phyloP scores from a whole-genome alignment of 2,888 invertebrate genomes.

The Epicampocera succincta region DNA sequence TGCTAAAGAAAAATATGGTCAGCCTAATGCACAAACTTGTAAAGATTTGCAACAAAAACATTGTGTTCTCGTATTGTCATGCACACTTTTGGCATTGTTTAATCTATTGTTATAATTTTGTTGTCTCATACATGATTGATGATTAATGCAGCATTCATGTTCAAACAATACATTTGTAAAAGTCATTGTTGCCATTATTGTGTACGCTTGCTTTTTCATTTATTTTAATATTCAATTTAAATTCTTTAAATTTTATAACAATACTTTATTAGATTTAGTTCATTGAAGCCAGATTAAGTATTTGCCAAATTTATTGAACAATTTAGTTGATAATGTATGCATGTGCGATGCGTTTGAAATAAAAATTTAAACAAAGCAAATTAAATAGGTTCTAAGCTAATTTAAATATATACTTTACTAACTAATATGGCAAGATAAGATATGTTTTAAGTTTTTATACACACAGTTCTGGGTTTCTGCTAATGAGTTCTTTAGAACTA shows the following conservation, averaged over 20 bases:
- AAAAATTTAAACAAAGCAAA: conserved; percentile 1
- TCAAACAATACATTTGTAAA: conserved; percentile 57
- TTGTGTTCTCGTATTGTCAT: background rate
- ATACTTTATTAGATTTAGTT: conserved; percentile 20
- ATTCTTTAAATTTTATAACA: conserved; percentile 24
- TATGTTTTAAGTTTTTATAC: too few species aligned
- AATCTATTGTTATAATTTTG: conserved; percentile 63
- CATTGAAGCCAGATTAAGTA: conserved; percentile 23
- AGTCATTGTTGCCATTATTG: conserved; percentile 59
- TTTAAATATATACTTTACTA: too few species aligned
- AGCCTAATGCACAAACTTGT: too few species aligned
- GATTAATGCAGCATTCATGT: conserved; percentile 47
- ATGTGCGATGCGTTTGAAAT: too few species aligned
- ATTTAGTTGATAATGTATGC: background rate
- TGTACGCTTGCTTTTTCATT: background rate
- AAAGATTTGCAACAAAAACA: too few species aligned
- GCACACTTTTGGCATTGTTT: conserved; percentile 41
- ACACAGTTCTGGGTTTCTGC: too few species aligned
- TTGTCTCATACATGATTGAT: conserved; percentile 64
- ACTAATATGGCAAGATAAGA: too few species aligned
- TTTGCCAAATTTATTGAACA: conserved; percentile 7
- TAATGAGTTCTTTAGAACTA: too few species aligned
- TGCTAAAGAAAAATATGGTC: too few species aligned
- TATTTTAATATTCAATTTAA: conserved; percentile 22
- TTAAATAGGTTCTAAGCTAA: conserved; percentile 1